Percentiles rank a stretch among this genome's conserved stretches.
phyloP scores from a whole-genome alignment of 2,113 vertebrate genomes.

The Dicrurus megarhynchus region DNA sequence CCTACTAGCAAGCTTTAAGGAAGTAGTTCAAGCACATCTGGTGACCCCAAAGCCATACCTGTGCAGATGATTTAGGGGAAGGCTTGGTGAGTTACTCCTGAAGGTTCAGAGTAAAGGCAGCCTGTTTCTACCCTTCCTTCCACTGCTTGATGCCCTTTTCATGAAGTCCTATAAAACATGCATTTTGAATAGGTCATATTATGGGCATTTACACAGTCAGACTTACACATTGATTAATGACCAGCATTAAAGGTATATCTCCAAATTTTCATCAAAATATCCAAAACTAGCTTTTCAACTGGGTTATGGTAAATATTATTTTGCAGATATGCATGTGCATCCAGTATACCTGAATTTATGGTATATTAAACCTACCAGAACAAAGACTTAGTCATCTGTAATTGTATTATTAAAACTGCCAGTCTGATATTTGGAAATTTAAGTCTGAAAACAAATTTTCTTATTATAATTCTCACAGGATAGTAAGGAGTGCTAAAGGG shows the following conservation, averaged over 20 bases:
- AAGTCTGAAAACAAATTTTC: neutral
- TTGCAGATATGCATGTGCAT: neutral
- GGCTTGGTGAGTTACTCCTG: neutral
- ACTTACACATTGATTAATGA: neutral
- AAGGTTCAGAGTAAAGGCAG: neutral
- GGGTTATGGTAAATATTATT: neutral
- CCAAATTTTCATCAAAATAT: neutral
- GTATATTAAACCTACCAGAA: neutral
- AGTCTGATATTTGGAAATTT: neutral
- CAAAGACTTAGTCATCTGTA: neutral
- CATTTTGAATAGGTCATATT: neutral
- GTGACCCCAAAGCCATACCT: neutral
- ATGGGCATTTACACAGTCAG: neutral
- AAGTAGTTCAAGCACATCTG: neutral
- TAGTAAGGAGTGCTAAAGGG: neutral
- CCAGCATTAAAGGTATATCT: neutral
- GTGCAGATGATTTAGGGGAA: neutral
- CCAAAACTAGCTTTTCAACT: neutral
- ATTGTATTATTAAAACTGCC: neutral
- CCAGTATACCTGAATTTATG: neutral
- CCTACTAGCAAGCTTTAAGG: neutral
- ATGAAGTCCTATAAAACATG: neutral
- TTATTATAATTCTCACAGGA: neutral
- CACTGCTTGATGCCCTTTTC: neutral
- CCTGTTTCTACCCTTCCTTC: neutral